phyloP scores from a whole-genome alignment of 92 coral and sea anemone species.

The Galaxea fascicularis region DNA sequence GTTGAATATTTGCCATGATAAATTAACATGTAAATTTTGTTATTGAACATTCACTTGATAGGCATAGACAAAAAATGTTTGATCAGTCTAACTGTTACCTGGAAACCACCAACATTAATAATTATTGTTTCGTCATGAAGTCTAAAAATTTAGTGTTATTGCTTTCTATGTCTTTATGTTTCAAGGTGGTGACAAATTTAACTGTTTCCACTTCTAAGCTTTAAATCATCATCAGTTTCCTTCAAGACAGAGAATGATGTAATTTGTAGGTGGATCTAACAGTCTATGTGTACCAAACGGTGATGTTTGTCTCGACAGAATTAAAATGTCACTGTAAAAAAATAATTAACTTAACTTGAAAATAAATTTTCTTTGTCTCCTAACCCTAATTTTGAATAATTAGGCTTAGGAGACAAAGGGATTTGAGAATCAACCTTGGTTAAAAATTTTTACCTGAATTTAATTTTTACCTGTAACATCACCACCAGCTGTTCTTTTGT shows the following conservation, averaged over 20 bases:
- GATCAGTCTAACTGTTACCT: constrained; percentile 1
- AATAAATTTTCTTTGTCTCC: no score
- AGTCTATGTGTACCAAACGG: neutral
- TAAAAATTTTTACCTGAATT: no score
- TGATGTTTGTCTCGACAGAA: neutral
- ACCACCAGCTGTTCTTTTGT: constrained; percentile 35
- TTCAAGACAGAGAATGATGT: neutral
- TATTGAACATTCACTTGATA: neutral
- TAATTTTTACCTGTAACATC: no score
- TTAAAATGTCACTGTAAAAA: no score
- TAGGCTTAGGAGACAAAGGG: no score
- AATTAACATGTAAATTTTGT: neutral
- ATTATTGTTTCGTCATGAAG: neutral
- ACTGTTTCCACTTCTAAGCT: no score
- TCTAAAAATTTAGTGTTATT: neutral
- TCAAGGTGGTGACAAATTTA: neutral
- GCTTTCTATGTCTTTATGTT: neutral
- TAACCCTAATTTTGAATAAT: no score
- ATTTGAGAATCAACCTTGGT: no score
- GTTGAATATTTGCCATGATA: neutral
- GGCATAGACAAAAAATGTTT: constrained; percentile 10
- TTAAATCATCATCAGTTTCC: neutral
- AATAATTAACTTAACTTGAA: no score
- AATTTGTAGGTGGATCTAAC: neutral
- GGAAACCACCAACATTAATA: constrained; percentile 32